Percentiles rank a stretch among this genome's conserved stretches.
These are phyloP conservation scores for Noctua comes DNA, from an alignment of 2,888 invertebrate genomes.

Conservation along the genomic window DNA sequence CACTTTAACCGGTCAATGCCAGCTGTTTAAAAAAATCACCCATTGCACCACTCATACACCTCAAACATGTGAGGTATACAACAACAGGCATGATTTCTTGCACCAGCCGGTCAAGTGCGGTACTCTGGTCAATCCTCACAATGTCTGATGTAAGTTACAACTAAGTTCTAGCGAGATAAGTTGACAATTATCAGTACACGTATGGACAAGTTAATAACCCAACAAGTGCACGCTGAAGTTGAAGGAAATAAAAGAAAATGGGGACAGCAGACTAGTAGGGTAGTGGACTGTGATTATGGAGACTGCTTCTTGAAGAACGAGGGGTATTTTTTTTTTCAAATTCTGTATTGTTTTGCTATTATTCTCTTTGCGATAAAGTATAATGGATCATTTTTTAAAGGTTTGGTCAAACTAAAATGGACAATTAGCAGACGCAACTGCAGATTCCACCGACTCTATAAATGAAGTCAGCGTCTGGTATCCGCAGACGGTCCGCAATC, in stretches of 20 bases:
- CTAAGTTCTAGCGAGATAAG: slow-evolving; percentile 58
- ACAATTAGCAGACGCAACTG: background rate
- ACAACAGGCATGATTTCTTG: slow-evolving; percentile 18
- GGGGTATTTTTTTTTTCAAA: background rate
- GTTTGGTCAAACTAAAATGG: background rate
- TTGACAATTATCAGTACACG: slow-evolving; percentile 50
- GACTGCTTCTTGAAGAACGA: background rate
- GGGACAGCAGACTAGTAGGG: slow-evolving; percentile 58
- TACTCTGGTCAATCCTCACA: slow-evolving; percentile 81
- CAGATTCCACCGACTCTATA: background rate
- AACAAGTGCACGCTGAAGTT: slow-evolving; percentile 76
- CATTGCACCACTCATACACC: slow-evolving; percentile 22
- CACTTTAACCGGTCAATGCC: slow-evolving; percentile 14
- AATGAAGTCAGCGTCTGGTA: background rate
- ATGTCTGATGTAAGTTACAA: slow-evolving; percentile 54
- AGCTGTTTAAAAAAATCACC: background rate
- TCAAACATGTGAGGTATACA: background rate
- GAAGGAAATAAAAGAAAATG: slow-evolving; percentile 66
- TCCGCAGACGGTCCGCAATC: background rate
- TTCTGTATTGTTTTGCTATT: background rate
- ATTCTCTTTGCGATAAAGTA: background rate
- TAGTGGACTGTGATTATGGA: slow-evolving; percentile 40
- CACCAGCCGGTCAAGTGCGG: slow-evolving; percentile 6
- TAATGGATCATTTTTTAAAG: too few relatives aligned
- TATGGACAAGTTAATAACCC: slow-evolving; percentile 77